phyloP scores from a whole-genome alignment of 2,113 vertebrate genomes.

The Caranx ignobilis region DNA sequence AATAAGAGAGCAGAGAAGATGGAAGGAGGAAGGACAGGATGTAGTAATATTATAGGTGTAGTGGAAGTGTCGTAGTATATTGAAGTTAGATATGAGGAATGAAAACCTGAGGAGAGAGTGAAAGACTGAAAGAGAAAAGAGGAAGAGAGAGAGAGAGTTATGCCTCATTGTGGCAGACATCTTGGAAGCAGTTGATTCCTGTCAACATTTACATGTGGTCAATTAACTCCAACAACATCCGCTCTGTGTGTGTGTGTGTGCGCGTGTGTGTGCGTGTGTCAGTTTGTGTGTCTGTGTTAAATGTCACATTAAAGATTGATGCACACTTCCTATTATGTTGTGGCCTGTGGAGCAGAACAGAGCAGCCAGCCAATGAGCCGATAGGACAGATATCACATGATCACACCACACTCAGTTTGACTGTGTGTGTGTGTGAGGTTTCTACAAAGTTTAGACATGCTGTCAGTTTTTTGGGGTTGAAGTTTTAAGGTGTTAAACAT shows the following conservation, averaged over 20 bases:
- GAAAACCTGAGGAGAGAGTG: slow-evolving; percentile 5
- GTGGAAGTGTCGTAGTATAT: background rate
- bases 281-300: slow-evolving; percentile 41
- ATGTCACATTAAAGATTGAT: slow-evolving; percentile 82
- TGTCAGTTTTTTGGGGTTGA: background rate
- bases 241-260: slow-evolving; percentile 12
- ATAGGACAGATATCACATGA: slow-evolving; percentile 70
- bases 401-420: slow-evolving; percentile 26
- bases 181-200: background rate
- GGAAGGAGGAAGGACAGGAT: background rate
- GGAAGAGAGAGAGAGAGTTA: background rate
- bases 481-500: no score
- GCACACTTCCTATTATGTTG: slow-evolving; percentile 74
- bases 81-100: slow-evolving; percentile 5
- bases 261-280: slow-evolving; percentile 13
- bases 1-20: background rate
- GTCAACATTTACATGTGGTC: slow-evolving; percentile 49
- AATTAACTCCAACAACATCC: slow-evolving; percentile 48
- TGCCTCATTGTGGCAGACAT: background rate
- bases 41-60: background rate
- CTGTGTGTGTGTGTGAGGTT: slow-evolving; percentile 3
- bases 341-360: slow-evolving; percentile 60
- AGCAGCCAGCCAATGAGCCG: slow-evolving; percentile 47
- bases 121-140: background rate
- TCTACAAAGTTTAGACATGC: background rate